Percentiles rank a stretch among this genome's conserved stretches.
These are phyloP conservation scores for Paragorgia papillata DNA, from an alignment of 92 coral and sea anemone genomes.

Conservation along the genomic window DNA sequence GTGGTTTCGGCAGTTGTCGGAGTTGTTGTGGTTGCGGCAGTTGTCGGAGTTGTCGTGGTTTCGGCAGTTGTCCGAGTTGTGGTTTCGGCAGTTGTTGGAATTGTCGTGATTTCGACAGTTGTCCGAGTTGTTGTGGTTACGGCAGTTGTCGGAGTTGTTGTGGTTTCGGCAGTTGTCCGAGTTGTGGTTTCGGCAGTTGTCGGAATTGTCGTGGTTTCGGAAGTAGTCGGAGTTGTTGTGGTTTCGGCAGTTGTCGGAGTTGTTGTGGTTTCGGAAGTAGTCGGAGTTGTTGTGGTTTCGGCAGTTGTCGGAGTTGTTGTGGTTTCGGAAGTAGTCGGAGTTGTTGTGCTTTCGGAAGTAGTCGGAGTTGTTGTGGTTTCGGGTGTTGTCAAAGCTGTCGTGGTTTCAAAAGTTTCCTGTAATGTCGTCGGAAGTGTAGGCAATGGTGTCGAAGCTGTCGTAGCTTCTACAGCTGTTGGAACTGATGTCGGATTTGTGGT, in stretches of 20 bases:
- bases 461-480: neutral
- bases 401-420: neutral
- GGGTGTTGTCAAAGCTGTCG: neutral
- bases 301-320: constrained; percentile 5
- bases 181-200: constrained; percentile 8
- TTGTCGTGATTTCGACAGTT: neutral
- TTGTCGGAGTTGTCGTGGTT: neutral
- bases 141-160: neutral
- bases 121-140: too few relatives aligned
- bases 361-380: constrained; percentile 5
- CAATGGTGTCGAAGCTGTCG: constrained; percentile 1
- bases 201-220: constrained; percentile 10
- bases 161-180: neutral
- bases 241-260: neutral
- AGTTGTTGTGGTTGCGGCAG: too few relatives aligned
- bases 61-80: neutral
- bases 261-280: constrained; percentile 14
- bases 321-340: neutral
- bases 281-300: neutral
- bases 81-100: constrained; percentile 4
- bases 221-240: neutral
- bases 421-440: neutral
- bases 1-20: too few relatives aligned
- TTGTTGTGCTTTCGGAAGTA: neutral
- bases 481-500: too few relatives aligned